These are phyloP conservation scores for Cuniculus paca DNA, from an alignment of 2,797 vertebrate species.

Conservation along the genomic window DNA sequence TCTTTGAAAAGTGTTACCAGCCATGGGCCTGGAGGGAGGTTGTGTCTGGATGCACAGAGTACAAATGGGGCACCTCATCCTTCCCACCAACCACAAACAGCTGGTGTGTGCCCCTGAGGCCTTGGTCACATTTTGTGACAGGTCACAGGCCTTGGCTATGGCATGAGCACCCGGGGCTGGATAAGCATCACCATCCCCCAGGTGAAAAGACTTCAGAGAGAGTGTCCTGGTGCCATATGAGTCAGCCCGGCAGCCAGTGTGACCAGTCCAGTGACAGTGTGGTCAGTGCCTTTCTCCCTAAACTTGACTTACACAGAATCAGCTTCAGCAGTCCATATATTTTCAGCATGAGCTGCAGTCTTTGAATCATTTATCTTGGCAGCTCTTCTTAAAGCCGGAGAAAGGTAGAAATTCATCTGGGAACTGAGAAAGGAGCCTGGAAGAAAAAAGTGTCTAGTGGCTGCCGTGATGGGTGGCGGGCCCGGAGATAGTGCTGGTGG, in stretches of 20 bases:
- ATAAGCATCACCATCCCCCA: not conserved
- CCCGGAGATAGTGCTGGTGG: conserved; percentile 90
- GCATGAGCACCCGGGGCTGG: not conserved
- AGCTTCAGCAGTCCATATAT: conserved; percentile 33
- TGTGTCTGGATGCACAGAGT: not conserved
- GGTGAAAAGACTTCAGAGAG: not conserved
- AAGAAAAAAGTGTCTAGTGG: conserved; percentile 77
- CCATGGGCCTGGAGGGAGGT: not conserved
- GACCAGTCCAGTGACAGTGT: not conserved
- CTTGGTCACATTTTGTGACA: not conserved
- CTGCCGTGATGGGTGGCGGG: conserved; percentile 86
- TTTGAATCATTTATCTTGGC: conserved; percentile 78
- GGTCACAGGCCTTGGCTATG: not conserved
- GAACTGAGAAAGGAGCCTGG: conserved; percentile 71
- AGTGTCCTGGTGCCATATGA: not conserved
- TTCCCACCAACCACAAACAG: not conserved
- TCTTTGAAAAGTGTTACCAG: not conserved
- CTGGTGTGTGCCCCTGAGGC: not conserved
- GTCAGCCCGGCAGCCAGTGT: not conserved
- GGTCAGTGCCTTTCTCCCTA: not conserved
- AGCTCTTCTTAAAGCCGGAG: conserved; percentile 78
- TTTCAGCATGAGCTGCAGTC: conserved; percentile 50
- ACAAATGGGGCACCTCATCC: not conserved
- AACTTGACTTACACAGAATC: not conserved
- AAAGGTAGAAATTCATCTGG: conserved; percentile 83